Evolutionary conservation across 2,113 vertebrate genomes (phyloP), one percentile per base, ranked within the genome.

Genomic region (Hypocryptadius cinnamomeus): DNA sequence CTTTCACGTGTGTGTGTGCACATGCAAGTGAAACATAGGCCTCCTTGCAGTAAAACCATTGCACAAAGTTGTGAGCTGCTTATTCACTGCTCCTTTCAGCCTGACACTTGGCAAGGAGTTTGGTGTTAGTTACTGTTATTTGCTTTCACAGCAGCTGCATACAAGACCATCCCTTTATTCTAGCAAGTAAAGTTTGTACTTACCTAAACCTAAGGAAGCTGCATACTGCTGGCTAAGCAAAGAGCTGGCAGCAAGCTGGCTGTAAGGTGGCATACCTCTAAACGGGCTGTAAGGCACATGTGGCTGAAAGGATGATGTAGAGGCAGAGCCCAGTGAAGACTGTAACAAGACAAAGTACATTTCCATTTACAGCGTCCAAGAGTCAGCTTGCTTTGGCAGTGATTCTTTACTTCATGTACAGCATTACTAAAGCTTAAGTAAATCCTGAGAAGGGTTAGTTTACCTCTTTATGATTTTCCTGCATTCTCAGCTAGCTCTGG

Each of bases 161-260:
- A 94, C 54, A 86, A 64, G 44, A 63, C 39, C 10, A 10, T 10
- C 85, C 54, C 88, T 92, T 86, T 85, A 94, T 42, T 85, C 56
- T 20, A 95, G 76, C 82, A 89, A 94, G 82, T 56, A 48, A 93
- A 45, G 27, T 51, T 89, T 79, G 90, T 92, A 98, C 98, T 97
- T 97, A 99, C 99, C 99, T 89, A 99, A 96, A 79, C 99, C 98
- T 90, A 99, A 94, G 3, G 98, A 98, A 40, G 99, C 98, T 56
- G 98, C 98, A 47, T 99, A 99, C 94, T 99, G 99, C 92, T 99
- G 99, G 96, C 98, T 98, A 71, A 99, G 98, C 63, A 99, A 97
- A 81, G 99, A 98, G 96, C 97, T 98, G 95, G 99, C 98, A 63
- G 99, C 98, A 64, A 99, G 98, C 89, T 98, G 99, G 97, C 98